These are phyloP conservation scores for Andrena hattorfiana DNA, from an alignment of 2,888 invertebrate genomes.

Conservation along the genomic window DNA sequence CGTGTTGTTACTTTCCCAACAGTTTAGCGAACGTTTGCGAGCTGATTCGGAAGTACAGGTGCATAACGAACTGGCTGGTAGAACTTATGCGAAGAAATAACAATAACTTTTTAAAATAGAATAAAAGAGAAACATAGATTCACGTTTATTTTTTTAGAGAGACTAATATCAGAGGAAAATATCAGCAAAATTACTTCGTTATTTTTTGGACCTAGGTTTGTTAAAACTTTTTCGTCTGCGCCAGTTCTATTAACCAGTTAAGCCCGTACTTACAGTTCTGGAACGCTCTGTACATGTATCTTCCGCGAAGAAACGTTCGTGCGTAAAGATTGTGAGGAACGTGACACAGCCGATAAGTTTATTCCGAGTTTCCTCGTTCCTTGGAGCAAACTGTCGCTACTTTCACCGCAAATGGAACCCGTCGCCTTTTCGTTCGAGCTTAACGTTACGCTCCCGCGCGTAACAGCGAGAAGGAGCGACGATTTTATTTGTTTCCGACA, in stretches of 20 bases:
- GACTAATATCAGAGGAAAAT: too few species aligned
- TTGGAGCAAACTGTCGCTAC: slow-evolving; percentile 1
- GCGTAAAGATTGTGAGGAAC: slow-evolving; percentile 14
- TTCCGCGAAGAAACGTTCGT: slow-evolving; percentile 16
- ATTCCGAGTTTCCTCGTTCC: not conserved
- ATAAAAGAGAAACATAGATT: too few species aligned
- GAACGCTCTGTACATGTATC: not conserved
- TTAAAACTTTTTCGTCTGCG: too few species aligned
- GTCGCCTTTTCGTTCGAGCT: slow-evolving; percentile 11
- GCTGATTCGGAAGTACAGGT: not conserved
- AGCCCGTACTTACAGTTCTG: not conserved
- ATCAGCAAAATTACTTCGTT: too few species aligned
- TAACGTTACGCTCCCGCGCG: not conserved
- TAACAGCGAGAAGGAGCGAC: slow-evolving; percentile 7
- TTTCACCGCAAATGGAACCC: not conserved
- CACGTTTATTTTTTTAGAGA: too few species aligned
- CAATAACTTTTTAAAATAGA: not conserved
- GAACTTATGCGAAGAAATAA: not conserved
- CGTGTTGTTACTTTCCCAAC: slow-evolving; percentile 6
- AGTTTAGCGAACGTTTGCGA: not conserved
- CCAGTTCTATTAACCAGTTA: not conserved
- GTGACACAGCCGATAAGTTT: slow-evolving; percentile 12
- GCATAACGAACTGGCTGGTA: not conserved
- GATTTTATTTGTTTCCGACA: slow-evolving; percentile 15
- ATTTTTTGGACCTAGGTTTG: too few species aligned